Conservation (phyloP, 2,888 invertebrate genomes). For the Drosophila yooni region DNA sequence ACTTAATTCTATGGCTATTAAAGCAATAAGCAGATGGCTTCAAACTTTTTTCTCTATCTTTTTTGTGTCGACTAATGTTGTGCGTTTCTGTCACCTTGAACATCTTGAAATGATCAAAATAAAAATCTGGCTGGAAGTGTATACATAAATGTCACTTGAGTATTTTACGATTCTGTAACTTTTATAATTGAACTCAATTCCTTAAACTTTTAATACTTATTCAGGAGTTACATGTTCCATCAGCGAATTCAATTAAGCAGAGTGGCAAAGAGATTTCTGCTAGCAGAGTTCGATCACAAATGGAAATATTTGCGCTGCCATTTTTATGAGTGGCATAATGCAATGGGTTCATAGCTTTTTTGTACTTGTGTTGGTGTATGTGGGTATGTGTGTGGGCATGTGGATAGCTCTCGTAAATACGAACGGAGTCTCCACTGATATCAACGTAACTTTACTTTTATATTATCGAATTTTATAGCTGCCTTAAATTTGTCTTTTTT, state of each 20-base stretch:
- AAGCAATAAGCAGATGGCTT: background rate
- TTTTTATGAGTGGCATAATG: slow-evolving; percentile 42
- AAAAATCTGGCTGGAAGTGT: background rate
- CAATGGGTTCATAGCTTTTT: slow-evolving; percentile 6
- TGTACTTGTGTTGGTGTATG: background rate
- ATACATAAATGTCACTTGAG: background rate
- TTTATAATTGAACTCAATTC: background rate
- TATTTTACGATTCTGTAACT: background rate
- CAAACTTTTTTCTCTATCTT: background rate
- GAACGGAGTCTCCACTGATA: slow-evolving; percentile 11
- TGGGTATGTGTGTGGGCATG: background rate
- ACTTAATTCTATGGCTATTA: background rate
- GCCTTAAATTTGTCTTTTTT: slow-evolving; percentile 31
- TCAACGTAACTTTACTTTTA: slow-evolving; percentile 34
- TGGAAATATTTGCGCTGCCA: background rate
- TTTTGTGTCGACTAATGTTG: background rate
- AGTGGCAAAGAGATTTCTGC: background rate
- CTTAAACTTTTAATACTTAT: background rate
- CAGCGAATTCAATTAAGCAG: background rate
- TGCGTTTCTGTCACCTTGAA: background rate
- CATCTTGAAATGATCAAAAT: background rate
- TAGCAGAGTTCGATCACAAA: background rate
- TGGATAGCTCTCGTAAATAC: slow-evolving; percentile 26
- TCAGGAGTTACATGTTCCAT: background rate
- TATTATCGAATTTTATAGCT: slow-evolving; percentile 55